Evolutionary conservation across 2,797 vertebrate species (phyloP).

Genomic region (Otus scops): DNA sequence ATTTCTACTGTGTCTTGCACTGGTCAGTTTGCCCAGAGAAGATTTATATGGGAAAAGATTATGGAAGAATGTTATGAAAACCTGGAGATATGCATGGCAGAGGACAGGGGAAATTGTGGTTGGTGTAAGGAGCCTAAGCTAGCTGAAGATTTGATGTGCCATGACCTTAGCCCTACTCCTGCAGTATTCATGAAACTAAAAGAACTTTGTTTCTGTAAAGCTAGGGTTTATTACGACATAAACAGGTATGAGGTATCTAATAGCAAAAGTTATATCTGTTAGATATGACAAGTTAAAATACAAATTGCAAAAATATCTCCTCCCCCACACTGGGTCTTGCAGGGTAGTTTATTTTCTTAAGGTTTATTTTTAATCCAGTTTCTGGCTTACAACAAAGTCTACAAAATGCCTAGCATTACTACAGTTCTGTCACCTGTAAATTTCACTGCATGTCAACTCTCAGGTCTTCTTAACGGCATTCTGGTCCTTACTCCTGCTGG

Average conservation of each 20-base stretch:
- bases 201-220: not conserved
- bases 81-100: not conserved
- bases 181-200: not conserved
- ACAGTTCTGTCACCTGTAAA: not conserved
- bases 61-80: not conserved
- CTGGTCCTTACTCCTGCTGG: not conserved
- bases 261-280: not conserved
- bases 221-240: not conserved
- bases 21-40: not conserved
- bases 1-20: not conserved
- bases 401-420: not conserved
- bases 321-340: fast-evolving
- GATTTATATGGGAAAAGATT: not conserved
- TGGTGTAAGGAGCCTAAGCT: not conserved
- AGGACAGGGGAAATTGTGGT: not conserved
- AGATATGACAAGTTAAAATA: not conserved
- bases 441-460: fast-evolving
- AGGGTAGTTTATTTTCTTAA: not conserved
- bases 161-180: not conserved
- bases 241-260: not conserved
- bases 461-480: not conserved
- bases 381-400: not conserved
- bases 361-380: not conserved
- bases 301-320: not conserved
- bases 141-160: not conserved